Percentiles rank a stretch among this genome's conserved stretches.
phyloP scores from a whole-genome alignment of 2,888 invertebrate species.

The Phortica magna region DNA sequence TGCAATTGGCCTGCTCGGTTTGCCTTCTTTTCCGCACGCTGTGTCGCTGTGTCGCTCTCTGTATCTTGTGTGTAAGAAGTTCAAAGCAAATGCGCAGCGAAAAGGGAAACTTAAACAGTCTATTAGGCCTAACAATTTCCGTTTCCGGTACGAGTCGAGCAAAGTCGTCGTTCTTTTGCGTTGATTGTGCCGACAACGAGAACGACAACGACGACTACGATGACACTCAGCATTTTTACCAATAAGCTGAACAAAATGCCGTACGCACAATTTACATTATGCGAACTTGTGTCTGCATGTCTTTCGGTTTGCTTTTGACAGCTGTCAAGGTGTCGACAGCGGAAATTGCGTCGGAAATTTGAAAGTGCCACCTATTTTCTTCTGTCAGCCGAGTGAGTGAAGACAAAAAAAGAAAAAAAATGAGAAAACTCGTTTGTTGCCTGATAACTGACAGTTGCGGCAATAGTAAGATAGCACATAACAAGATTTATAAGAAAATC shows the following conservation, averaged over 20 bases:
- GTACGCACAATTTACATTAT: slow-evolving; percentile 35
- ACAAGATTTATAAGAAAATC: too few species aligned
- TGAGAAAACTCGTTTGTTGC: too few species aligned
- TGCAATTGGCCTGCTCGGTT: too few species aligned
- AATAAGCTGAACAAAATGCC: slow-evolving; percentile 32
- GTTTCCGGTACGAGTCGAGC: slow-evolving; percentile 54
- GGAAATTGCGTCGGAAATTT: slow-evolving; percentile 70
- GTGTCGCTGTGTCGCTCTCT: too few species aligned
- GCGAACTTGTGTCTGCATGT: slow-evolving; percentile 35
- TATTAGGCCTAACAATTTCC: slow-evolving; percentile 73
- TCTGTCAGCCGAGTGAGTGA: slow-evolving; percentile 13
- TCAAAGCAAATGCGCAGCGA: slow-evolving; percentile 53
- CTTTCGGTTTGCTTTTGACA: slow-evolving; percentile 59
- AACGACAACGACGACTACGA: slow-evolving; percentile 11
- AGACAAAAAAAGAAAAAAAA: neutral
- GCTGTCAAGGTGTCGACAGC: slow-evolving; percentile 70
- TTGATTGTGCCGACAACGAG: neutral
- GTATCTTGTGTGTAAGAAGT: slow-evolving; percentile 38
- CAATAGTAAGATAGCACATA: too few species aligned
- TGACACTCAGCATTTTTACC: neutral
- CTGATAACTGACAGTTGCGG: too few species aligned
- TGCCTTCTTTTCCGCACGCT: too few species aligned
- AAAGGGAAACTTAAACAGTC: slow-evolving; percentile 67
- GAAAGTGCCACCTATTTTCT: slow-evolving; percentile 54
- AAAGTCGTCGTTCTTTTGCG: neutral